Base-by-base conservation (phyloP, 1,140 invertebrate species). In the Diorhabda elongata region DNA sequence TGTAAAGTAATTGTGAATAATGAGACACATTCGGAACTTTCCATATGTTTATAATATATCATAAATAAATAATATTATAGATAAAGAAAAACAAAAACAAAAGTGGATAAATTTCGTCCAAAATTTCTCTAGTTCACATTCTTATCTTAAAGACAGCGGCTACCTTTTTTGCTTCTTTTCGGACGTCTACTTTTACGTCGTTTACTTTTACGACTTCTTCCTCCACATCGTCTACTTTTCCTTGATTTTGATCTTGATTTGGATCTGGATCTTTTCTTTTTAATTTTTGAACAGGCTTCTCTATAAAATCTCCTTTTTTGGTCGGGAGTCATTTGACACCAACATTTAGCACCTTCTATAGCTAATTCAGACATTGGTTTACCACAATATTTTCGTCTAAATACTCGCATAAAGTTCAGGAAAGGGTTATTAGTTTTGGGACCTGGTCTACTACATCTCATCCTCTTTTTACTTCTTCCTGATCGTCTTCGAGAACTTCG, bases 341-440 rank as follows among this genome's bases (percentile, higher is more conserved):
- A 77, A 9, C 68, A 67, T 64, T 77, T 77, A 3, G 71, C 75
- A 4, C 74, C 75, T 61, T 74, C 72, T 11, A 72, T 67, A 3
- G 75, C 75, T 9, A 77, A 71, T 62, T 73, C 71, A 6, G 59
- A 63, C 5, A 65, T 66, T 3, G 72, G 68, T 72, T 68, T 70
- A 3, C 68, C 71, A 47, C 74, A 74, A 43, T 71, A 73, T 42
- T 65, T 65, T 5, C 57, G 47, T 44, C 70, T 68, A 47, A 72
- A 71, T 44, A 71, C 56, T 45, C 69, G 9, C 44, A 71, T 11
- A 56, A 64, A 73, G 52, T 73, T 71, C 4, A 71, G 44, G 60
- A 73, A 73, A 7, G 72, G 69, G 8, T 73, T 73, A 7, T 57
- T 64, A 2, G 71, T 73, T 44, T 68, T 70, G 2, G 56, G 61